Conservation (phyloP, 2,797 vertebrate genomes). For the Nasua narica region DNA sequence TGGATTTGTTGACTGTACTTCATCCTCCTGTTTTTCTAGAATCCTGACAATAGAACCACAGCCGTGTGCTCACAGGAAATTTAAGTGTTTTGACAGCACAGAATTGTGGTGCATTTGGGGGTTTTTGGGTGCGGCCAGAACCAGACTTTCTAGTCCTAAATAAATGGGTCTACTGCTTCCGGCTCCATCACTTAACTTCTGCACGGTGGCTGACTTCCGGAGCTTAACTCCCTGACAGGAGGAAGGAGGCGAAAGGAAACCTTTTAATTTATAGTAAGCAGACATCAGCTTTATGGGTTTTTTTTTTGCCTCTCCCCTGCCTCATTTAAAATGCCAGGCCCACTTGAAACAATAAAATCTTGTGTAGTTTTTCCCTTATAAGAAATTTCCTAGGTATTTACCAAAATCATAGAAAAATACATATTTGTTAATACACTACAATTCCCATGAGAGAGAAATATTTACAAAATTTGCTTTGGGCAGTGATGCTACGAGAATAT, state of each 20-base stretch:
- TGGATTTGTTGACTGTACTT: neutral
- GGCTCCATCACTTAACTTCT: neutral
- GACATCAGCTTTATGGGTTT: neutral
- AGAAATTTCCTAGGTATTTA: conserved; percentile 5
- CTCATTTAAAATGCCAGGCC: conserved; percentile 41
- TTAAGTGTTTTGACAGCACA: conserved; percentile 10
- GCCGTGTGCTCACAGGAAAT: neutral
- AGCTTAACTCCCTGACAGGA: conserved; percentile 12
- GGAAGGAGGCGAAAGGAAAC: neutral
- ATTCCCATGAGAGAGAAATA: conserved; percentile 9
- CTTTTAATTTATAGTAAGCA: conserved; percentile 51
- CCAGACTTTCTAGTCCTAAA: neutral
- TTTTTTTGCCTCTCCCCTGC: neutral
- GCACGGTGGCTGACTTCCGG: neutral
- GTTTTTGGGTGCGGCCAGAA: neutral
- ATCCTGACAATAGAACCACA: neutral
- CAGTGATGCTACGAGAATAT: neutral
- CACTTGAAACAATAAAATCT: conserved; percentile 25
- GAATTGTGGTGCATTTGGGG: conserved; percentile 18
- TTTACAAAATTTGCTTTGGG: conserved; percentile 33
- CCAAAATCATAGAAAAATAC: neutral
- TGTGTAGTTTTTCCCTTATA: neutral
- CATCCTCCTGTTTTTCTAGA: conserved; percentile 4
- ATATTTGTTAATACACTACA: neutral
- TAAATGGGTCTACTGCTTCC: conserved; percentile 43